These are phyloP conservation scores for Oasisia sp. DNA, from an alignment of 2,888 invertebrate genomes.

Conservation along the genomic window DNA sequence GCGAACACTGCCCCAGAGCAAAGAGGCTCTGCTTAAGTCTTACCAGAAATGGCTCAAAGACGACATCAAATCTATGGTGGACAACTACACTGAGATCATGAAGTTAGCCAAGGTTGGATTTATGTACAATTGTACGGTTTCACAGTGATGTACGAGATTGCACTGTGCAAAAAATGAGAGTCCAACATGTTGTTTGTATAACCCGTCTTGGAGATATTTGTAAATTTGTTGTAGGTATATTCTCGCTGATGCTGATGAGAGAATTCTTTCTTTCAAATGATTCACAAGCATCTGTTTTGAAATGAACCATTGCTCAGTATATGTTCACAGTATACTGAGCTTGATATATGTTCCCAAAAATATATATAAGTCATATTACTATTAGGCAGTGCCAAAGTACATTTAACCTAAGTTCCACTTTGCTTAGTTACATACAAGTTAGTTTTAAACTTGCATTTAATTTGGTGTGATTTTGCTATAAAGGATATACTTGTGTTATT, in stretches of 20 bases:
- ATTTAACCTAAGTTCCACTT: background rate
- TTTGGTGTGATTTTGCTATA: too few species aligned
- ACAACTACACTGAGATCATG: conserved; percentile 90
- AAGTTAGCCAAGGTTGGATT: conserved; percentile 56
- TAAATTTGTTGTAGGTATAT: too few species aligned
- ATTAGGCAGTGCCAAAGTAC: background rate
- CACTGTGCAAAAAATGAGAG: too few species aligned
- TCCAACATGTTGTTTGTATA: too few species aligned
- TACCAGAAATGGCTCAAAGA: conserved; percentile 94
- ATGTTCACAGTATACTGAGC: background rate
- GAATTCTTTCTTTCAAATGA: background rate
- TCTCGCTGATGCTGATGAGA: too few species aligned
- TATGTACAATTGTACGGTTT: background rate
- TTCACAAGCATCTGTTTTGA: background rate
- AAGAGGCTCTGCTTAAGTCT: conserved; percentile 93
- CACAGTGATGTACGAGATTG: too few species aligned
- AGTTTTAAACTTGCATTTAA: background rate
- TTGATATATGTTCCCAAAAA: background rate
- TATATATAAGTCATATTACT: background rate
- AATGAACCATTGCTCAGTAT: background rate
- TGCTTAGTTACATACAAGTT: background rate
- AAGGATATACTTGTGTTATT: too few species aligned
- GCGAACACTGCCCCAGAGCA: conserved; percentile 77
- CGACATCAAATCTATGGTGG: conserved; percentile 96
- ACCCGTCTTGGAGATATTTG: too few species aligned